These are phyloP conservation scores for Conistra vaccinii DNA, from an alignment of 2,888 invertebrate species.

Conservation along the genomic window DNA sequence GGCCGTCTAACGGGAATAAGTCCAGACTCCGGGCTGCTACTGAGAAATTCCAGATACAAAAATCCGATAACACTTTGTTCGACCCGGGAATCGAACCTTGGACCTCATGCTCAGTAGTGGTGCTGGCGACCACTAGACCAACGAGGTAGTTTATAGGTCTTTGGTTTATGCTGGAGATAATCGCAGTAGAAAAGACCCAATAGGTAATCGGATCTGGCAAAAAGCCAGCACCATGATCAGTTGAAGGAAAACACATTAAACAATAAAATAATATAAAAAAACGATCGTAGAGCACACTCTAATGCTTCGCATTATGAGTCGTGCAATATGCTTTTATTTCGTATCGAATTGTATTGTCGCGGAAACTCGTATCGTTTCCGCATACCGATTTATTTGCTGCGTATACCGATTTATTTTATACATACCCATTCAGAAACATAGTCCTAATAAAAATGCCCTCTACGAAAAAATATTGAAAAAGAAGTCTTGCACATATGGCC, in stretches of 20 bases:
- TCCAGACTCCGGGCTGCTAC: too few species aligned
- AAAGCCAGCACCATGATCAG: background rate
- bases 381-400: conserved; percentile 15
- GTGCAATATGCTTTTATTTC: conserved; percentile 15
- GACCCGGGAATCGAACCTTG: background rate
- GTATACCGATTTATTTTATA: too few species aligned
- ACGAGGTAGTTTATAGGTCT: background rate
- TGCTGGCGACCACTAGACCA: background rate
- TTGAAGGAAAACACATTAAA: conserved; percentile 20
- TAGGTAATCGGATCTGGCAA: conserved; percentile 12
- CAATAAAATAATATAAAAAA: too few species aligned
- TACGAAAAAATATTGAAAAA: background rate
- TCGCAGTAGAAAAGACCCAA: background rate
- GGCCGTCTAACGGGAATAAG: too few species aligned
- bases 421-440: background rate
- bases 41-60: background rate
- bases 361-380: conserved; percentile 6
- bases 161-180: conserved; percentile 14
- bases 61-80: background rate
- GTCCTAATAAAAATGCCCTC: background rate
- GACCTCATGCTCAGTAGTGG: background rate
- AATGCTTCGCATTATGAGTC: too few species aligned
- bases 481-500: background rate
- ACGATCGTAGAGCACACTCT: too few species aligned
- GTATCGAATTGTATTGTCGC: conserved; percentile 5